Evolutionary conservation across 1,140 invertebrate genomes (phyloP).

Genomic region (Sarcophaga bullata): DNA sequence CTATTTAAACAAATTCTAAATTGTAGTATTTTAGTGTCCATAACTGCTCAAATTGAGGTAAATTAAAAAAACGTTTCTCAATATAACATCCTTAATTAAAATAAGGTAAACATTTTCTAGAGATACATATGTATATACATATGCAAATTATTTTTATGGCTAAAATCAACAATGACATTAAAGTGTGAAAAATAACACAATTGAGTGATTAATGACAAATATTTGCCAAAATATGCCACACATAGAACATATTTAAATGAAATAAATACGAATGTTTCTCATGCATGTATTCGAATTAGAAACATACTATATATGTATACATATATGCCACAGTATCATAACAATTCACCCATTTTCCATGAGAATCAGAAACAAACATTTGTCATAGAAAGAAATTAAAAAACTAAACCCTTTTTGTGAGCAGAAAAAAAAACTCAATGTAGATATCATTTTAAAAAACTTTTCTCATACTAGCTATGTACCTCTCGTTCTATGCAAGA

Average conservation of each 20-base stretch:
- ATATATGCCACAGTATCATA: neutral
- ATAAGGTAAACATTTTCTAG: slow-evolving; percentile 24
- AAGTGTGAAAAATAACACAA: neutral
- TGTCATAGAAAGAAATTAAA: too few species aligned
- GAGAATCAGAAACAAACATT: too few species aligned
- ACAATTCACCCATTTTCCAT: neutral
- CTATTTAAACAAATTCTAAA: too few species aligned
- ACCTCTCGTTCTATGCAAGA: too few species aligned
- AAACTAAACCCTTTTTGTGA: too few species aligned
- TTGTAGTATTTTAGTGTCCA: neutral
- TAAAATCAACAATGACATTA: neutral
- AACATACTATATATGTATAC: neutral
- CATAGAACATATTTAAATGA: neutral
- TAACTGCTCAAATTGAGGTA: neutral
- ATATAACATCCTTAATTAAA: slow-evolving; percentile 28
- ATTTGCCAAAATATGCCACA: too few species aligned
- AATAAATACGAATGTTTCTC: too few species aligned
- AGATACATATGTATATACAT: neutral
- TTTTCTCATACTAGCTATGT: too few species aligned
- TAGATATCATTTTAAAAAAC: too few species aligned
- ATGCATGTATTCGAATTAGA: neutral
- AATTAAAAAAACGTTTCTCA: neutral
- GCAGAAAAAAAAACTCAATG: too few species aligned
- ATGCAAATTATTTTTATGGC: neutral
- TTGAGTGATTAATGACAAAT: too few species aligned